A percentile compares a stretch with the other conserved stretches of the same genome.
Evolutionary conservation across 1,140 invertebrate species (phyloP).

Genomic region (Diachasma alloeum): DNA sequence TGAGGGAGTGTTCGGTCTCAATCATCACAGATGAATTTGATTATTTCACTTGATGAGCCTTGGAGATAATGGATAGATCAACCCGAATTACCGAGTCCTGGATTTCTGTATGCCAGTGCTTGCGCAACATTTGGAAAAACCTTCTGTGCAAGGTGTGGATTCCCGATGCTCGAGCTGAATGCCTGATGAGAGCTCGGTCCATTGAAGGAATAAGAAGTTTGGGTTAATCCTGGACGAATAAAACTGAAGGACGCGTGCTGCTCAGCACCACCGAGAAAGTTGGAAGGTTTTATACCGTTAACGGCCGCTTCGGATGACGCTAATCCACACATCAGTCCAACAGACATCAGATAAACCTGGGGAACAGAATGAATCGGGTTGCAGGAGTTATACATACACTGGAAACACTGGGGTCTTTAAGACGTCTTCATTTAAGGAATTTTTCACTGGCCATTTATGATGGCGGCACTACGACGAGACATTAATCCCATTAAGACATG

Average conservation of each 20-base stretch:
- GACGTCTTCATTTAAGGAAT: no score
- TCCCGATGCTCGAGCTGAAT: constrained; percentile 55
- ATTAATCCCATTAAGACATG: no score
- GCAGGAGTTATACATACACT: no score
- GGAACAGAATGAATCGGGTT: no score
- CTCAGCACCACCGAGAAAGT: constrained; percentile 47
- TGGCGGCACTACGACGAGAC: no score
- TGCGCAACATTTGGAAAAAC: constrained; percentile 49
- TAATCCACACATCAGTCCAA: constrained; percentile 9
- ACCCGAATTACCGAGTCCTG: constrained; percentile 45
- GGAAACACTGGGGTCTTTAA: no score
- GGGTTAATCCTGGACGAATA: constrained; percentile 53
- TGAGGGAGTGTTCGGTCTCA: neutral
- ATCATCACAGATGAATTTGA: no score
- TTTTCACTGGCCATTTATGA: no score
- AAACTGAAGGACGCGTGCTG: constrained; percentile 59
- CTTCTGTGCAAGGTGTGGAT: constrained; percentile 48
- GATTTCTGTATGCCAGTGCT: constrained; percentile 53
- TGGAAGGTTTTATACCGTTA: constrained; percentile 44
- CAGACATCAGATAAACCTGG: neutral
- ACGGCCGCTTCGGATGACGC: constrained; percentile 32
- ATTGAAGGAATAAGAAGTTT: constrained; percentile 53
- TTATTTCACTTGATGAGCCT: no score
- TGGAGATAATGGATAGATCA: no score
- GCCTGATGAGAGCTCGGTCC: constrained; percentile 56